Evolutionary conservation across 2,113 vertebrate genomes (phyloP), one percentile per base, ranked within the genome.

Genomic region (Lepus europaeus): DNA sequence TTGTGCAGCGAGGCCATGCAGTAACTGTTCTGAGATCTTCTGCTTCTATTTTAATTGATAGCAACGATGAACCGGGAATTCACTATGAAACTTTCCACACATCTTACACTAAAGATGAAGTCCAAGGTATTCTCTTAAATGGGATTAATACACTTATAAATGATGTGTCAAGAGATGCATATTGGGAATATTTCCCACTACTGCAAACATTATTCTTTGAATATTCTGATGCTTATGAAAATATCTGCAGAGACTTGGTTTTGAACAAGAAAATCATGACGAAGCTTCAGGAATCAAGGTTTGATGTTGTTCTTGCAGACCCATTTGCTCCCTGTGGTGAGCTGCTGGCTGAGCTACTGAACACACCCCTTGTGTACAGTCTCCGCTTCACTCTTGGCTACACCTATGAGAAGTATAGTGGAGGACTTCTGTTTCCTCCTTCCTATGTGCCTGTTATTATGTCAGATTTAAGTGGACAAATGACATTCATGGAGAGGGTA

Each of bases 1-100:
- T 79, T 53, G 25, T n/a, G 14, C 45, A 6, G n/a, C 53, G 16
- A 4, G 63, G n/a, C 23, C 59, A 88, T 51, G 72, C 76, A 13
- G 59, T 66, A 22, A 73, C 73, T 10, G 98, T 99, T 79, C 89
- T 96, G 91, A 78, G 59, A 79, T n/a, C 97, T 81, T 97, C 29
- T 97, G 98, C 96, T 98, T 95, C 96, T 96, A 0, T 99, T 97
- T 96, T 98, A 94, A 0, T 98, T 93, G 5, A 96, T 89, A 20
- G 95, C 63, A 39, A 53, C 87, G 31, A 96, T 94, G 7, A 82
- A 16, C 96, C 95, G 27, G 1, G 93, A 3, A 93, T 97, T 85
- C 77, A 88, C 36, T 92, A 98, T 93, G 84, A 98, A 96, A 17
- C 97, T 63, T 23, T 97, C 95, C 84, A 97, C 96, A 64, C 93